Conservation (phyloP, 2,113 vertebrate genomes). For the Oxyruncus cristatus region DNA sequence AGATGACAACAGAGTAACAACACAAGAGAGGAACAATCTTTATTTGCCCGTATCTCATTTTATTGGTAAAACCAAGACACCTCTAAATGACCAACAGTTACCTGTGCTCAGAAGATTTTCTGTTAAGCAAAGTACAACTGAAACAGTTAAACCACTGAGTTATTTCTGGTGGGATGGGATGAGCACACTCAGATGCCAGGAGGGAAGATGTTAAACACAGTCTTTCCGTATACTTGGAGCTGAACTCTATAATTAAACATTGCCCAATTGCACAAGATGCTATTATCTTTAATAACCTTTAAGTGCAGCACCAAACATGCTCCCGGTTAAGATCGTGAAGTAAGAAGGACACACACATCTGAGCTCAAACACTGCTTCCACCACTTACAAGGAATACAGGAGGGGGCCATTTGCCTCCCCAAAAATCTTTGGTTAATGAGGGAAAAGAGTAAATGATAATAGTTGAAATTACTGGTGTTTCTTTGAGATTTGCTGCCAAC, state of each 20-base stretch:
- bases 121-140: background rate
- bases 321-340: background rate
- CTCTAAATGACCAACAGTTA: background rate
- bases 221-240: background rate
- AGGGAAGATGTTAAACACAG: background rate
- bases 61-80: background rate
- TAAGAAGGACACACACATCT: background rate
- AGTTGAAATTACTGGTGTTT: background rate
- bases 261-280: background rate
- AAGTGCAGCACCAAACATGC: background rate
- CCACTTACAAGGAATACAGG: background rate
- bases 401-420: background rate
- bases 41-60: background rate
- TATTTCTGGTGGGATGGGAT: background rate
- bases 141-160: background rate
- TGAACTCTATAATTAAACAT: conserved; percentile 6
- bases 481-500: background rate
- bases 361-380: background rate
- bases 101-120: background rate
- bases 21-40: background rate
- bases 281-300: background rate
- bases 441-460: background rate
- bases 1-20: background rate
- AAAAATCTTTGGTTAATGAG: background rate
- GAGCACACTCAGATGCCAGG: background rate